Percentiles rank a stretch among this genome's conserved stretches.
Evolutionary conservation across 2,888 invertebrate genomes (phyloP).

Genomic region (Chaetoderma sp.): DNA sequence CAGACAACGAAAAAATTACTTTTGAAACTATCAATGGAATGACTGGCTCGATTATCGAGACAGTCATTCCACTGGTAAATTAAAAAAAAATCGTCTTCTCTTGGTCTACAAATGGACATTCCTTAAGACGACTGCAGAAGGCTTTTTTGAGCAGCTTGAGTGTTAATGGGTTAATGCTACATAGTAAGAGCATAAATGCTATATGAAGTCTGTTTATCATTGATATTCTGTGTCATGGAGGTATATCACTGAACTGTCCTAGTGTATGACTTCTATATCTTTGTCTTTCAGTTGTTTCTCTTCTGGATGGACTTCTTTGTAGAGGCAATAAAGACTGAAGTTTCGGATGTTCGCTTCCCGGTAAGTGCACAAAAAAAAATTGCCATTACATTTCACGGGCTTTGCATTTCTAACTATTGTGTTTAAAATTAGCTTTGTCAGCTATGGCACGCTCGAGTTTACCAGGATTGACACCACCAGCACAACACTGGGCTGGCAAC

Average conservation of each 20-base stretch:
- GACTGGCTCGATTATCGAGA: too few species aligned
- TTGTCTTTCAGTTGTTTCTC: constrained; percentile 80
- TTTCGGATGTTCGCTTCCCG: constrained; percentile 89
- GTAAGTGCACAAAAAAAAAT: constrained; percentile 73
- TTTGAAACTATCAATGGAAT: too few species aligned
- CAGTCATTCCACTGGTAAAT: too few species aligned
- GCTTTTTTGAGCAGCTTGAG: not conserved
- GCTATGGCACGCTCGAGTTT: too few species aligned
- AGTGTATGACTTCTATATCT: constrained; percentile 4
- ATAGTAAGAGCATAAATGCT: not conserved
- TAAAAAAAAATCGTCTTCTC: too few species aligned
- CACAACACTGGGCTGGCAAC: too few species aligned
- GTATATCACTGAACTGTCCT: not conserved
- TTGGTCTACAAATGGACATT: too few species aligned
- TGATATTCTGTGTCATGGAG: not conserved
- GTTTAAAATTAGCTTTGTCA: too few species aligned
- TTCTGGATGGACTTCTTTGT: constrained; percentile 99
- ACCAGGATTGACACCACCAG: too few species aligned
- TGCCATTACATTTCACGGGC: too few species aligned
- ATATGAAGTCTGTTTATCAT: not conserved
- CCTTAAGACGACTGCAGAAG: not conserved
- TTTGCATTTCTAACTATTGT: too few species aligned
- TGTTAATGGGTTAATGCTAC: constrained; percentile 62
- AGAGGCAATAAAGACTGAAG: constrained; percentile 87
- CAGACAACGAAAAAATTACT: too few species aligned